phyloP scores from a whole-genome alignment of 2,797 vertebrate genomes.

The Luscinia luscinia region DNA sequence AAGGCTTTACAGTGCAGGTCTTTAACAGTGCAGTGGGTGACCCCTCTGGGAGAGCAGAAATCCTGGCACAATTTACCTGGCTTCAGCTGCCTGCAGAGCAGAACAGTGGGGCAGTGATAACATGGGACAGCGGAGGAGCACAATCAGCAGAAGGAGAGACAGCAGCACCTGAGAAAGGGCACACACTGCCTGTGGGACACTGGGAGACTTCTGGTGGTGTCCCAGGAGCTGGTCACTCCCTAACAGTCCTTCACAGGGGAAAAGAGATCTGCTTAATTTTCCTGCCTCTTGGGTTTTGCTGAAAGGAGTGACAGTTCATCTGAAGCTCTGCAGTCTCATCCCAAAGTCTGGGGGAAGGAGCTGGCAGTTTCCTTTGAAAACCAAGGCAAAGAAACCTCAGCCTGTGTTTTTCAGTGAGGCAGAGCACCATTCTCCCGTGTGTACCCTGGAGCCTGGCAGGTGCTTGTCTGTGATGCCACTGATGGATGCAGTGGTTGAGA shows the following conservation, averaged over 20 bases:
- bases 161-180: neutral
- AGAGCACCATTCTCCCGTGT: rapidly evolving
- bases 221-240: neutral
- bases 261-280: neutral
- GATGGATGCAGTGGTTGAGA: neutral
- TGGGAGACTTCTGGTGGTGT: neutral
- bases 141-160: neutral
- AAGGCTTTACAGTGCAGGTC: neutral
- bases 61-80: neutral
- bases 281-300: neutral
- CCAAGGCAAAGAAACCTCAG: neutral
- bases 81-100: neutral
- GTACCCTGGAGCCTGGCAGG: neutral
- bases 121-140: rapidly evolving
- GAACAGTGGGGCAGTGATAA: rapidly evolving
- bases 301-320: neutral
- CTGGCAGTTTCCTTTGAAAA: neutral
- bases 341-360: neutral
- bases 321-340: neutral
- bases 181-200: neutral
- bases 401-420: neutral
- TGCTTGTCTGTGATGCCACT: rapidly evolving
- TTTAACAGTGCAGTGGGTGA: neutral
- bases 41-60: neutral
- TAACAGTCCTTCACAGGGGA: neutral